Conservation (phyloP, 2,797 vertebrate genomes). For the Sebastes itinus region DNA sequence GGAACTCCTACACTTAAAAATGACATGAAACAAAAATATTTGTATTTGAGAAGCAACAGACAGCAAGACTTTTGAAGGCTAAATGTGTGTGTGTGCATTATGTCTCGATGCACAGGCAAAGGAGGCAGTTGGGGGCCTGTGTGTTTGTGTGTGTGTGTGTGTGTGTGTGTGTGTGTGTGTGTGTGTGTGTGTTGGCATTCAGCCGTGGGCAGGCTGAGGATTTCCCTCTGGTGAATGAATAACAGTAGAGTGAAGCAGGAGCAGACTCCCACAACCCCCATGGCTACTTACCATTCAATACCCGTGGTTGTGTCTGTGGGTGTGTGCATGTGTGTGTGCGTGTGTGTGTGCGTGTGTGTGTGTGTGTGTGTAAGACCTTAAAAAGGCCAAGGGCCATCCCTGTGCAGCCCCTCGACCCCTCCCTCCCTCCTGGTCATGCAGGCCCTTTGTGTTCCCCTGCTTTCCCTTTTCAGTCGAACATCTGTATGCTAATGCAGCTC, state of each 20-base stretch:
- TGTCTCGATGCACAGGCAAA: neutral
- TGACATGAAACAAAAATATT: neutral
- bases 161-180: slow-evolving; percentile 30
- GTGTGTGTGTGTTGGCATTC: slow-evolving; percentile 62
- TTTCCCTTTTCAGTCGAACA: slow-evolving; percentile 81
- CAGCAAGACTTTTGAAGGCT: neutral
- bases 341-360: slow-evolving; percentile 4
- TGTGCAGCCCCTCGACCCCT: slow-evolving; percentile 41
- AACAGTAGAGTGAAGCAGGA: slow-evolving; percentile 51
- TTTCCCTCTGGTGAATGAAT: slow-evolving; percentile 63
- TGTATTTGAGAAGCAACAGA: neutral
- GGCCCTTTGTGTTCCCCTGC: slow-evolving; percentile 69
- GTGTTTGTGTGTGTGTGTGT: neutral
- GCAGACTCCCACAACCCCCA: slow-evolving; percentile 61
- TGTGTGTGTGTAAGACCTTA: slow-evolving; percentile 32
- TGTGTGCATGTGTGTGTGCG: slow-evolving; percentile 10
- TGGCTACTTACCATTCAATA: slow-evolving; percentile 63
- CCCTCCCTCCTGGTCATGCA: slow-evolving; percentile 55
- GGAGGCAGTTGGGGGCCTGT: neutral
- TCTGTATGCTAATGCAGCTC: slow-evolving; percentile 86
- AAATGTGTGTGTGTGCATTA: neutral
- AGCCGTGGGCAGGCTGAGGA: slow-evolving; percentile 43
- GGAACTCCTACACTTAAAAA: neutral
- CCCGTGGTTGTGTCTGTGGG: neutral
- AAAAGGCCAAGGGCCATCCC: slow-evolving; percentile 70